Evolutionary conservation across 2,113 vertebrate species (phyloP).

Genomic region (Indri indri): DNA sequence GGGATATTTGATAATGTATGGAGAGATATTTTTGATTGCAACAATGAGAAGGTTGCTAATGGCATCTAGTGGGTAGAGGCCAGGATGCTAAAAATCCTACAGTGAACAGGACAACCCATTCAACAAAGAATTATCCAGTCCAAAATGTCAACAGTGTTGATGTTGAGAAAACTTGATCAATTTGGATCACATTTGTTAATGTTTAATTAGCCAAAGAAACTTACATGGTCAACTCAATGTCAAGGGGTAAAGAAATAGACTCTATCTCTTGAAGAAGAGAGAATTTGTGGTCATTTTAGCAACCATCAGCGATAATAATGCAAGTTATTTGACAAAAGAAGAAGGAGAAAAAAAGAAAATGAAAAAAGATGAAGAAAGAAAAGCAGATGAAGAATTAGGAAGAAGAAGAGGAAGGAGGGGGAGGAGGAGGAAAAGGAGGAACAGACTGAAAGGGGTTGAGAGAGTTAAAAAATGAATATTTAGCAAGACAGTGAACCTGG

Average conservation of each 20-base stretch:
- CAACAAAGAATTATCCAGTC: background rate
- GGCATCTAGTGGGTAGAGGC: background rate
- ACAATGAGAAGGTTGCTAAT: background rate
- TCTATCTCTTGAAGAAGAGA: background rate
- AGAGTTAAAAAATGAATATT: background rate
- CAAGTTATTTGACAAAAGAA: background rate
- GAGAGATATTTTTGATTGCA: background rate
- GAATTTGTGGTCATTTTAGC: background rate
- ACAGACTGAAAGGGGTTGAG: fast-evolving
- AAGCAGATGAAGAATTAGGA: background rate
- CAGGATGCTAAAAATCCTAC: background rate
- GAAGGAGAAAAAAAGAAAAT: background rate
- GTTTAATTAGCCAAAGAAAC: background rate
- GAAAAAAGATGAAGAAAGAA: background rate
- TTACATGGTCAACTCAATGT: background rate
- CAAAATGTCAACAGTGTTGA: background rate
- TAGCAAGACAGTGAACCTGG: background rate
- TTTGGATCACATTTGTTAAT: background rate
- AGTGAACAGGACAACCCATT: background rate
- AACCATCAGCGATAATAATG: background rate
- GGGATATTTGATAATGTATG: background rate
- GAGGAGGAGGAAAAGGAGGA: background rate
- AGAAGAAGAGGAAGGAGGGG: no score
- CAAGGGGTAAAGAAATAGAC: background rate
- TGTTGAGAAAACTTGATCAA: background rate